phyloP scores from a whole-genome alignment of 2,113 vertebrate species.

The Cavia aperea region DNA sequence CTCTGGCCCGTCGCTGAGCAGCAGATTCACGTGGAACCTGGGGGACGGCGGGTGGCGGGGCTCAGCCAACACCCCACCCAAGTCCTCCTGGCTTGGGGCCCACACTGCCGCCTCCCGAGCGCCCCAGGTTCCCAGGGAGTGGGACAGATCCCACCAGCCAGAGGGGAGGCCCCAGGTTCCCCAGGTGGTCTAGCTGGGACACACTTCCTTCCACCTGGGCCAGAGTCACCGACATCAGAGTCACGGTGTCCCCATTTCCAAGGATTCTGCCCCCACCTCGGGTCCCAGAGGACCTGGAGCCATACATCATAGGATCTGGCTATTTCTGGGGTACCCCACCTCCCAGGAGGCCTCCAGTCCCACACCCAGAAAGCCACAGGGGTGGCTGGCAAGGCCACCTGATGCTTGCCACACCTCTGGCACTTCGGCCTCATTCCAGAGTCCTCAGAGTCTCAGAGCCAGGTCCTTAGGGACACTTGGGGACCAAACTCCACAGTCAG shows the following conservation, averaged over 20 bases:
- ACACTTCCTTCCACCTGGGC: not conserved
- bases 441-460: not conserved
- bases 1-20: slow-evolving; percentile 55
- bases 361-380: too few relatives aligned
- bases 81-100: not conserved
- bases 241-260: not conserved
- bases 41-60: too few relatives aligned
- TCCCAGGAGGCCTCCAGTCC: not conserved
- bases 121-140: not conserved
- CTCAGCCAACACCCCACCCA: not conserved
- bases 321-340: not conserved
- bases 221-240: accelerated
- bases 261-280: not conserved
- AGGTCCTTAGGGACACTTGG: not conserved
- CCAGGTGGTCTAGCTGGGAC: not conserved
- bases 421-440: not conserved
- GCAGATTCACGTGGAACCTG: slow-evolving; percentile 77
- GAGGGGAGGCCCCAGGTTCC: not conserved
- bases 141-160: accelerated
- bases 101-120: too few relatives aligned
- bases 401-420: not conserved
- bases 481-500: not conserved
- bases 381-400: not conserved
- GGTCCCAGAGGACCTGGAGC: not conserved
- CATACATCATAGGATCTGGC: too few relatives aligned